phyloP scores from a whole-genome alignment of 2,888 invertebrate genomes.

The Crossocerus cetratus region DNA sequence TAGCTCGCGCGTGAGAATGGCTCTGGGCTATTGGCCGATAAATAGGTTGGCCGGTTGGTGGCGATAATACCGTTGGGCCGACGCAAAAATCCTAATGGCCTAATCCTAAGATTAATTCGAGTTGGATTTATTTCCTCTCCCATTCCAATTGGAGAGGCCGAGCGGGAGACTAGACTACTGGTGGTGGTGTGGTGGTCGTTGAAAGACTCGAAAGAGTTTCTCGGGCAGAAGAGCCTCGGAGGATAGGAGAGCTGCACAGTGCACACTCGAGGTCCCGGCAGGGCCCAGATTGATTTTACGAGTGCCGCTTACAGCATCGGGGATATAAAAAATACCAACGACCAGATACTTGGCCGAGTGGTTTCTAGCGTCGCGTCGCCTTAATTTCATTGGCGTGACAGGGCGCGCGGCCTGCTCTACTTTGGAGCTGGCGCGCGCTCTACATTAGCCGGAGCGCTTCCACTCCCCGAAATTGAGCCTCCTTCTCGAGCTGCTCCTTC shows the following conservation, averaged over 20 bases:
- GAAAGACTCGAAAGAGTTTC: neutral
- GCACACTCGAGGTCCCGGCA: neutral
- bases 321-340: neutral
- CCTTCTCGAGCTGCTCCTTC: conserved; percentile 13
- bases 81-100: neutral
- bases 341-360: neutral
- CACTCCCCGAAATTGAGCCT: conserved; percentile 6
- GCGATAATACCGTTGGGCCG: conserved; percentile 4
- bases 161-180: too few species aligned
- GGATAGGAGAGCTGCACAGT: neutral
- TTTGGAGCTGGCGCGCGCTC: neutral
- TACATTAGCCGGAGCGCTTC: neutral
- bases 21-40: conserved; percentile 13
- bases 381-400: conserved; percentile 2
- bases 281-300: neutral
- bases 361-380: neutral
- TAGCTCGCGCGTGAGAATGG: conserved; percentile 24
- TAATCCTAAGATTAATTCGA: conserved; percentile 3
- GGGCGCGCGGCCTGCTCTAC: neutral
- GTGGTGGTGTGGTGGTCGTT: neutral
- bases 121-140: neutral
- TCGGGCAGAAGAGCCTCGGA: neutral
- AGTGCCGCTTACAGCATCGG: neutral
- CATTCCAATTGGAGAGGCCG: neutral
- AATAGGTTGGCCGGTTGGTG: conserved; percentile 9